Conservation (phyloP, 2,888 invertebrate species). For the Perdita meconis region DNA sequence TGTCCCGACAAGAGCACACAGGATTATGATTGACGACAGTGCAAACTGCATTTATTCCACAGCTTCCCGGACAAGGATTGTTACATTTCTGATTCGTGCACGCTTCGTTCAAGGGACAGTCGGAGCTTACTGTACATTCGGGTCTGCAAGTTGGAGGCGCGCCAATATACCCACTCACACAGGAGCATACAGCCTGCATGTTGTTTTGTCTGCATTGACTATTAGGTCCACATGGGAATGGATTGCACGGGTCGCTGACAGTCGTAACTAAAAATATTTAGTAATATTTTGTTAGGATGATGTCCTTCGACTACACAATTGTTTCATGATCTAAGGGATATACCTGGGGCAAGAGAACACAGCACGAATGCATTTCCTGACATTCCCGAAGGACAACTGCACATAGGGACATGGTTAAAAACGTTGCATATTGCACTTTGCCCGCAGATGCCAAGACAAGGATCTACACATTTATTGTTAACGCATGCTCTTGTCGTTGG, state of each 20-base stretch:
- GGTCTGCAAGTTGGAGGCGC: slow-evolving; percentile 92
- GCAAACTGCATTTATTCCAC: slow-evolving; percentile 90
- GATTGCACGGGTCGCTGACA: slow-evolving; percentile 88
- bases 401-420: slow-evolving; percentile 90
- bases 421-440: slow-evolving; percentile 89
- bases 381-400: slow-evolving; percentile 88
- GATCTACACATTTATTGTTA: slow-evolving; percentile 84
- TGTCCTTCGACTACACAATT: too few species aligned
- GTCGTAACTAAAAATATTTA: slow-evolving; percentile 80
- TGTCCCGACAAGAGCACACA: slow-evolving; percentile 91
- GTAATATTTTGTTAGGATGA: background rate
- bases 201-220: slow-evolving; percentile 91
- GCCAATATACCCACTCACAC: slow-evolving; percentile 89
- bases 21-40: slow-evolving; percentile 92
- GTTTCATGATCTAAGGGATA: slow-evolving; percentile 31
- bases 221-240: slow-evolving; percentile 92
- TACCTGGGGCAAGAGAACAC: slow-evolving; percentile 85
- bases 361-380: slow-evolving; percentile 89
- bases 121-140: slow-evolving; percentile 90
- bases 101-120: slow-evolving; percentile 90
- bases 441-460: slow-evolving; percentile 90
- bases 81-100: slow-evolving; percentile 93
- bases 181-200: slow-evolving; percentile 89
- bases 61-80: slow-evolving; percentile 90
- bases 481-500: slow-evolving; percentile 83